Evolutionary conservation across 2,113 vertebrate genomes (phyloP).

Genomic region (Fulmarus glacialis): DNA sequence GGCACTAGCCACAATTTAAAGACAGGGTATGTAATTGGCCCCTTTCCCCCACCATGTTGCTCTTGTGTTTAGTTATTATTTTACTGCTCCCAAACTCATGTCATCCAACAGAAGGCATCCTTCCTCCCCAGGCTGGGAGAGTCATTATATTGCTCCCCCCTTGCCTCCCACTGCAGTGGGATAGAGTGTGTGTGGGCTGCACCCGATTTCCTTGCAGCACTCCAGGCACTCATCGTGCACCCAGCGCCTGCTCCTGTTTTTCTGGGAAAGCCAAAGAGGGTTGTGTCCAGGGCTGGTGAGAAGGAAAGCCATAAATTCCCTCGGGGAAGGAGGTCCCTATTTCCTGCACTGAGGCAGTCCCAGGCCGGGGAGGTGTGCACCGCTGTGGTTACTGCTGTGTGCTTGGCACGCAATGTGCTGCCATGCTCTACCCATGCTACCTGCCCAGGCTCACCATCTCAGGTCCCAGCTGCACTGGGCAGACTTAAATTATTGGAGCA

Average conservation of each 20-base stretch:
- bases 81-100: background rate
- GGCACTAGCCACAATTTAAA: background rate
- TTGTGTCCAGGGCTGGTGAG: background rate
- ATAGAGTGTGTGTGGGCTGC: background rate
- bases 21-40: background rate
- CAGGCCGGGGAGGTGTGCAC: background rate
- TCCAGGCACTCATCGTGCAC: background rate
- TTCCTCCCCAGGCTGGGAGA: background rate
- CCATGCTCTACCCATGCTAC: background rate
- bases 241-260: background rate
- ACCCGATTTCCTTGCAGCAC: background rate
- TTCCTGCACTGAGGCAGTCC: background rate
- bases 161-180: background rate
- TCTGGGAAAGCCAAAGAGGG: background rate
- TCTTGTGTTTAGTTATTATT: background rate
- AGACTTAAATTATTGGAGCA: background rate
- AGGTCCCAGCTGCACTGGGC: background rate
- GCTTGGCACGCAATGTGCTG: fast-evolving
- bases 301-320: background rate
- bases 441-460: fast-evolving
- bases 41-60: background rate
- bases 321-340: background rate
- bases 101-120: background rate
- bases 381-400: background rate
- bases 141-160: background rate